Evolutionary conservation across 2,797 vertebrate genomes (phyloP).

Genomic region (Rhinichthys osculus): DNA sequence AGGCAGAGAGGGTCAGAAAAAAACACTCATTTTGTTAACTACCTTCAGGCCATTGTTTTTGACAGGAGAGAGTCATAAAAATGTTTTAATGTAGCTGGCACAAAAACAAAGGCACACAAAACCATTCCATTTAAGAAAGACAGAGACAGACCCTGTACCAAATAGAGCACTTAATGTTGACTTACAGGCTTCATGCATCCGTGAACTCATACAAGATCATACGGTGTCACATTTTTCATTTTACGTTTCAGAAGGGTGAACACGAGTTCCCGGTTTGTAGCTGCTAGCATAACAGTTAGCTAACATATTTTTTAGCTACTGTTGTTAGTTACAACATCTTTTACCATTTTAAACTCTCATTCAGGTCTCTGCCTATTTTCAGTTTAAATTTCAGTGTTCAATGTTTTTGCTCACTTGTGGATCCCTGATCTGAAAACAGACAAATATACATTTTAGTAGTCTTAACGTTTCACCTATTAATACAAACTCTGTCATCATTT

Average conservation of each 20-base stretch:
- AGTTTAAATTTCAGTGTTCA: slow-evolving; percentile 8
- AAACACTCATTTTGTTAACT: slow-evolving; percentile 42
- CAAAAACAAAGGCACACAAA: slow-evolving; percentile 34
- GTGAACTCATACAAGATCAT: neutral
- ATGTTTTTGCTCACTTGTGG: neutral
- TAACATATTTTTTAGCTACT: neutral
- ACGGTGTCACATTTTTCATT: neutral
- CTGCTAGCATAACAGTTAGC: neutral
- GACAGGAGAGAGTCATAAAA: slow-evolving; percentile 55
- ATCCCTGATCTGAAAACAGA: neutral
- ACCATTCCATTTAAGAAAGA: slow-evolving; percentile 53
- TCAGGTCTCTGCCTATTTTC: neutral
- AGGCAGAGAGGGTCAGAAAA: slow-evolving; percentile 33
- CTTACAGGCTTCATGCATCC: neutral
- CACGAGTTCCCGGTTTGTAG: neutral
- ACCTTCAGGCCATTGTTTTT: slow-evolving; percentile 54
- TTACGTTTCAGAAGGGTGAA: neutral
- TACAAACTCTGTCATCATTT: neutral
- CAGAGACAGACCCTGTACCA: slow-evolving; percentile 21
- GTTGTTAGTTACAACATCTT: neutral
- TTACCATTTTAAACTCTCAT: neutral
- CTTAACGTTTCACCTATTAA: neutral
- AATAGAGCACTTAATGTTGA: slow-evolving; percentile 12
- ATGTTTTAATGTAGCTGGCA: slow-evolving; percentile 47
- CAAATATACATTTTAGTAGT: neutral